These are phyloP conservation scores for Platycercus adscitus DNA, from an alignment of 2,113 vertebrate species.

Conservation along the genomic window DNA sequence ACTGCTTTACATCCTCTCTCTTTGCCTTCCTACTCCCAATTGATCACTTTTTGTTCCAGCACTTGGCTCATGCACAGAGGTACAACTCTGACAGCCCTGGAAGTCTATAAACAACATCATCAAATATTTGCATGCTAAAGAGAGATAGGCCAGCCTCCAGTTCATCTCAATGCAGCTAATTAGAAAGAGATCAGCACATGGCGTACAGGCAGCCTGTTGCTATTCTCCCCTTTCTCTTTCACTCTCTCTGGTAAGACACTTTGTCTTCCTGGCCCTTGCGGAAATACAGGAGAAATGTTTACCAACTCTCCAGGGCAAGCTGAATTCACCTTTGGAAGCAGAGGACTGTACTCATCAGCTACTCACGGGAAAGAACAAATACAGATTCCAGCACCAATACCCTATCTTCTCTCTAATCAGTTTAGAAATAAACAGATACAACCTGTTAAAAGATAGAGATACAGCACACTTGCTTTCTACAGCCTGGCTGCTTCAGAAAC, in stretches of 20 bases:
- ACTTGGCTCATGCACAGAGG: not conserved
- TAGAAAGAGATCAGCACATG: not conserved
- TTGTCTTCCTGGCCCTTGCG: not conserved
- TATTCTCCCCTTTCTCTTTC: not conserved
- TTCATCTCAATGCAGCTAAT: not conserved
- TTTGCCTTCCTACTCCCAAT: not conserved
- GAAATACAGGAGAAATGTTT: not conserved
- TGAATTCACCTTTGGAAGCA: not conserved
- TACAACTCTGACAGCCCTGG: not conserved
- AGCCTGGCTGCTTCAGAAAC: not conserved
- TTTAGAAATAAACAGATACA: not conserved
- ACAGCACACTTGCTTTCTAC: not conserved
- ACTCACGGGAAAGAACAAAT: not conserved
- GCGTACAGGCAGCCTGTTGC: not conserved
- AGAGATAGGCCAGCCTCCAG: slow-evolving; percentile 29
- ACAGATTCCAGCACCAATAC: not conserved
- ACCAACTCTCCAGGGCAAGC: not conserved
- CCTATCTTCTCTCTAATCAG: not conserved
- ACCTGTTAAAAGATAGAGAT: not conserved
- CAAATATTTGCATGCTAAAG: not conserved
- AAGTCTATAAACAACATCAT: slow-evolving; percentile 35
- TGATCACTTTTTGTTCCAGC: not conserved
- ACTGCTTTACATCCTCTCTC: not conserved
- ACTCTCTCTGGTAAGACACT: not conserved
- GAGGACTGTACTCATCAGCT: not conserved